Percentiles rank a stretch among this genome's conserved stretches.
Evolutionary conservation across 2,797 vertebrate species (phyloP).

Genomic region (Cyprinodon diabolis): DNA sequence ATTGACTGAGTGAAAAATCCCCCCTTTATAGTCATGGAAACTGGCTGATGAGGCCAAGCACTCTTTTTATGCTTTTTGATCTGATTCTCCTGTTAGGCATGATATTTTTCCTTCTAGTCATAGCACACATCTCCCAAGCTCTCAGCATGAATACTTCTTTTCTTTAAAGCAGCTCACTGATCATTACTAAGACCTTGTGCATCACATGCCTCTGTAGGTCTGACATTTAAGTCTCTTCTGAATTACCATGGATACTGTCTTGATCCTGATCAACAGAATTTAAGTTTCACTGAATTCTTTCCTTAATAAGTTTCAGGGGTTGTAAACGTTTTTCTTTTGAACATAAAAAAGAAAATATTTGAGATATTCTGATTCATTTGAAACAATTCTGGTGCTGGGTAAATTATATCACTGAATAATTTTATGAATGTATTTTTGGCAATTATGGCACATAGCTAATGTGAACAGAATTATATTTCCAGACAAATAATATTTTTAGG

Average conservation of each 20-base stretch:
- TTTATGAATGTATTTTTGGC: not conserved
- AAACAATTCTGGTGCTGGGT: not conserved
- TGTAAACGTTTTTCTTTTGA: not conserved
- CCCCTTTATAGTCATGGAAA: conserved; percentile 30
- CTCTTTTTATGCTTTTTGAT: conserved; percentile 38
- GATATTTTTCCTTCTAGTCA: conserved; percentile 44
- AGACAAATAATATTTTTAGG: too few relatives aligned
- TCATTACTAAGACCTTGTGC: conserved; percentile 13
- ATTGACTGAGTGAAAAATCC: conserved; percentile 48
- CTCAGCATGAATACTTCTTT: conserved; percentile 5
- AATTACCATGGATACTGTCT: not conserved
- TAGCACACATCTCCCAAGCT: conserved; percentile 14
- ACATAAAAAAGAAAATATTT: not conserved
- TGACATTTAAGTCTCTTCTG: not conserved
- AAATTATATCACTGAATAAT: not conserved
- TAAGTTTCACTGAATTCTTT: not conserved
- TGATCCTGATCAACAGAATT: not conserved
- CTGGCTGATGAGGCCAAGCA: conserved; percentile 30
- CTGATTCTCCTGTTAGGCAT: conserved; percentile 31
- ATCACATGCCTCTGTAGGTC: conserved; percentile 3
- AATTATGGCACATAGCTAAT: too few relatives aligned
- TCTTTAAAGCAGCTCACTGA: conserved; percentile 15
- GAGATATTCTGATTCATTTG: not conserved
- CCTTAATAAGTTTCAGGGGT: not conserved
- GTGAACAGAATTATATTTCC: too few relatives aligned